Evolutionary conservation across 2,888 invertebrate species (phyloP).

Genomic region (Nineta flava): DNA sequence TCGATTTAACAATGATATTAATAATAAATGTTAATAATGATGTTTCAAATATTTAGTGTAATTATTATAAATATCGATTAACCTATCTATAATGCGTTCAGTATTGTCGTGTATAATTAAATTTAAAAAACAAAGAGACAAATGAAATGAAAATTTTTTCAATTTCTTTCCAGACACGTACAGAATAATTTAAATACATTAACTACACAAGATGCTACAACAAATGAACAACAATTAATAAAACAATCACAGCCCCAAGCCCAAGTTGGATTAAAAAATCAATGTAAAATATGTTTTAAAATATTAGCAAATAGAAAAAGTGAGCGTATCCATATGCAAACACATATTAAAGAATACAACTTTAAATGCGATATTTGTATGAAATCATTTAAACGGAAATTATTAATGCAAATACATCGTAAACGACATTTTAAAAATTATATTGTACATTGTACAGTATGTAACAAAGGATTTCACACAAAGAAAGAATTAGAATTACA

Average conservation of each 20-base stretch:
- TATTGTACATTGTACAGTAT: slow-evolving; percentile 1
- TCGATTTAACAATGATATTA: too few species aligned
- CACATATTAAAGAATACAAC: neutral
- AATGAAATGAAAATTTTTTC: too few species aligned
- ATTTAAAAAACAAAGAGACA: too few species aligned
- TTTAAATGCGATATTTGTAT: slow-evolving; percentile 3
- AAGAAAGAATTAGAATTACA: slow-evolving; percentile 3
- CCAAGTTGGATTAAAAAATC: neutral
- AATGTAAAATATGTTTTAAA: slow-evolving; percentile 3
- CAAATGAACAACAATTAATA: too few species aligned
- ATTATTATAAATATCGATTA: too few species aligned
- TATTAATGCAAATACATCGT: neutral
- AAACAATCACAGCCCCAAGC: neutral
- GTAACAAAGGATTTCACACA: slow-evolving; percentile 5
- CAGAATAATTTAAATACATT: too few species aligned
- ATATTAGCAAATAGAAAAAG: neutral
- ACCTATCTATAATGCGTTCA: too few species aligned
- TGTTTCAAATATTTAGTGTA: too few species aligned
- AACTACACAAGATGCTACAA: too few species aligned
- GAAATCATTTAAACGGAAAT: slow-evolving; percentile 1
- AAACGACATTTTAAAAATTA: slow-evolving; percentile 3
- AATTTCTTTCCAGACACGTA: too few species aligned
- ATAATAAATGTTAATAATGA: too few species aligned
- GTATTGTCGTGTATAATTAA: too few species aligned
- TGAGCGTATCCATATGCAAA: slow-evolving; percentile 1